Base-by-base conservation (phyloP, 2,113 vertebrate species). In the Heliornis fulica region DNA sequence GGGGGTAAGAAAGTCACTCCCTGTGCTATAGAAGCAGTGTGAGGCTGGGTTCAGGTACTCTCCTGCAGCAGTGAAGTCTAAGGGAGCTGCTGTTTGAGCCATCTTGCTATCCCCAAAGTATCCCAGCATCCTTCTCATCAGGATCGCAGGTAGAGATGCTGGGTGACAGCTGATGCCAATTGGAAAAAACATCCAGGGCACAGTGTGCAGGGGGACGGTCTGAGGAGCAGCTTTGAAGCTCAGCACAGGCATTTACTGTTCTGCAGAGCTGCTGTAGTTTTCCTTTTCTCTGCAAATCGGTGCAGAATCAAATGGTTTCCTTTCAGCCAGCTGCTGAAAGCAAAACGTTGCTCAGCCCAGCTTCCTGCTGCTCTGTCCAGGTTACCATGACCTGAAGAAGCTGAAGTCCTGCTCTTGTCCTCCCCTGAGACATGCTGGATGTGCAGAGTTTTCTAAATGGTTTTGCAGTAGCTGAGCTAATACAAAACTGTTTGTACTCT, bases 141-240 rank as follows among this genome's bases (percentile, higher is more conserved):
- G 50, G 9, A 43, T 18, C 76, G 15, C 46, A 36, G 41, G 46
- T 43, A 21, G 5, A 63, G 65, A 36, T 7, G 13, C 6, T 0
- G 5, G 40, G 36, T 40, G 36, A 36, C 56, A 74, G 9, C 18
- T 0, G 1, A 32, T 19, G 38, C 57, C 66, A 75, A 29, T n/a
- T n/a, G n/a, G 10, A 46, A 48, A 63, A 38, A 32, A 5, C 0
- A 7, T 3, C 11, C 0, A 0, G 20, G 22, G 26, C 36, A 21
- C 46, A 43, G 51, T 0, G 0, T 48, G 25, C 14, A 1, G 34
- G 22, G 43, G 41, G 7, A 25, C n/a, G n/a, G 12, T 43, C 11
- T 56, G 75, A 61, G 75, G 71, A 72, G 83, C 64, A 40, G 38
- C 64, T 78, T 4, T 53, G 36, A 40, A 29, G n/a, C n/a, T 60